Base-by-base conservation (phyloP, 1,140 invertebrate genomes). In the Rhagoletis pomonella region DNA sequence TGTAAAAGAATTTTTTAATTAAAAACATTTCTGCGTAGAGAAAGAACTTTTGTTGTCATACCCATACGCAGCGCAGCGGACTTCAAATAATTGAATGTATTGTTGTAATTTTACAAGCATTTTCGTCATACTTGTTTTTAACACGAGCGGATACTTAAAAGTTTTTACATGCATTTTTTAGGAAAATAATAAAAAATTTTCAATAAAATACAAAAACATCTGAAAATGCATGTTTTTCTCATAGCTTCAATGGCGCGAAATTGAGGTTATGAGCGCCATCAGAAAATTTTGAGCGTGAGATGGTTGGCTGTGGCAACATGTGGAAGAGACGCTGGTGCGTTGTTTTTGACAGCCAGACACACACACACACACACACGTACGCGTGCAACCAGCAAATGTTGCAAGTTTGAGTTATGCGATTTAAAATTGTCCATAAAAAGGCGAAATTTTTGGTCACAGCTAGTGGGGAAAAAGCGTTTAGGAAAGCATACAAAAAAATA, bases 1-100 rank as follows among this genome's bases (percentile, higher is more conserved):
- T 29, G 29, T 85, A 81, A 81, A 81, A 81, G 84, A 85, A 85
- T 85, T 85, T 85, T 85, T 85, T 85, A 85, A 85, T 85, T 85
- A 85, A 85, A 81, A 81, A 58, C 47, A 81, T 81, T 81, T 42
- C 73, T 55, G 73, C 50, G 47, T 19, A 29, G 29, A 29, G 29
- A 81, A 81, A 81, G 73, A 19, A 10, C 73, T 81, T 50, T 81
- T 55, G n/a, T 55, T 81, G 73, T 81, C 73, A 58, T 5, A 50
- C 47, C n/a, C 73, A 29, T 55, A 42, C 42, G 47, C 4, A 19
- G 29, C 42, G 39, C 47, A 14, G 17, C 44, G 14, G 42, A 12
- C 69, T 47, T 81, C 44, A 81, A 81, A 81, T 81, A 81, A 81
- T 50, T 81, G 17, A 55, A 81, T 55, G 50, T 81, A 55, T 81